A percentile compares a stretch with the other conserved stretches of the same genome.
These are phyloP conservation scores for Dendrophyllia cribrosa DNA, from an alignment of 64 coral and sea anemone species.

Conservation along the genomic window DNA sequence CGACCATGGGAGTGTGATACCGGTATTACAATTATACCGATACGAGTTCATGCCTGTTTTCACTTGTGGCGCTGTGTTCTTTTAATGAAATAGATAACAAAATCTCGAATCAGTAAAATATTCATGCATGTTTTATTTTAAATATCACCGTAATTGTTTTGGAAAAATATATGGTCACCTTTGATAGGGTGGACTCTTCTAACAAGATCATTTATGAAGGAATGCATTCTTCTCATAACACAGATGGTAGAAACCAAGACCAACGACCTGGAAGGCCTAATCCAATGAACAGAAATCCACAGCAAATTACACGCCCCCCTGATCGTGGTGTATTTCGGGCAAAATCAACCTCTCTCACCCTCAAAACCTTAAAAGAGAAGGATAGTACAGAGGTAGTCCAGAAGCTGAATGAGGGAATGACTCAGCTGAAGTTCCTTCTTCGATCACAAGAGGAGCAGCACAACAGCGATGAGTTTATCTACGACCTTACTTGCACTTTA, in stretches of 20 bases:
- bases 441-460: background rate
- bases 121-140: too few species aligned
- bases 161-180: background rate
- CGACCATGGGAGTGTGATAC: too few species aligned
- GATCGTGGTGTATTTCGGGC: background rate
- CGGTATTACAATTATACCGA: too few species aligned
- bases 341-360: background rate
- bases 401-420: background rate
- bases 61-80: too few species aligned
- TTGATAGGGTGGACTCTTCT: background rate
- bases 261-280: background rate
- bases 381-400: background rate
- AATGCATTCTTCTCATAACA: background rate
- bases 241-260: background rate
- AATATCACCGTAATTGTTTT: too few species aligned
- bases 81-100: too few species aligned
- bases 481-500: slow-evolving; percentile 17
- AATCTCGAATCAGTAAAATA: too few species aligned
- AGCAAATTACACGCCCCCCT: background rate
- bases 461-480: slow-evolving; percentile 17
- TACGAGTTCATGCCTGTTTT: too few species aligned
- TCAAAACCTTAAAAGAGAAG: background rate
- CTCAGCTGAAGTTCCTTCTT: background rate
- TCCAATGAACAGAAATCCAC: background rate
- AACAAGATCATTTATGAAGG: too few species aligned